phyloP scores from a whole-genome alignment of 2,797 vertebrate genomes.

The Morelia viridis region DNA sequence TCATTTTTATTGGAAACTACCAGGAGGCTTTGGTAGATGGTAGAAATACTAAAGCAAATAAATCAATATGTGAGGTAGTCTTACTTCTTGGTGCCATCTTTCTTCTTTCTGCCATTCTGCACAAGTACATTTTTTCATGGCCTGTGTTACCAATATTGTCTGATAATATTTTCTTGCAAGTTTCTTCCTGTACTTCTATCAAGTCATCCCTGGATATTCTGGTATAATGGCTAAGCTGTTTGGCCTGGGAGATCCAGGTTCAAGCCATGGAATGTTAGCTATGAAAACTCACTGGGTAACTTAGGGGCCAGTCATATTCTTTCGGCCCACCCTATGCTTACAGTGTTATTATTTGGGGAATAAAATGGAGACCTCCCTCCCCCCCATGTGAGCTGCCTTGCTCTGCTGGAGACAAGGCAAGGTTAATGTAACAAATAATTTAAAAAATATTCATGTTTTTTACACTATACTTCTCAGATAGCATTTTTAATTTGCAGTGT shows the following conservation, averaged over 20 bases:
- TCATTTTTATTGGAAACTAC: background rate
- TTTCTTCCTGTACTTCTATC: background rate
- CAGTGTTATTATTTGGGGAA: background rate
- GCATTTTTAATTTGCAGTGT: background rate
- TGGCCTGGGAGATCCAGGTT: background rate
- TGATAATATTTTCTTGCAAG: background rate
- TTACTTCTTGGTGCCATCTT: background rate
- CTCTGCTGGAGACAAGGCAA: background rate
- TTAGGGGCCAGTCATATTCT: background rate
- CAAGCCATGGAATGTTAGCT: background rate
- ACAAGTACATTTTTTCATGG: background rate
- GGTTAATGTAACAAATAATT: background rate
- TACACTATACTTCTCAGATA: background rate
- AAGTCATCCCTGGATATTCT: background rate
- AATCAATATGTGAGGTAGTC: background rate
- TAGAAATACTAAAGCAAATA: background rate
- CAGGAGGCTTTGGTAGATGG: background rate
- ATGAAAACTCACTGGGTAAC: background rate
- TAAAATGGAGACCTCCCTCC: background rate
- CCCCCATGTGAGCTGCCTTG: background rate
- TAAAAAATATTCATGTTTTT: background rate
- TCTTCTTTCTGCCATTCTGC: background rate
- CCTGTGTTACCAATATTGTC: background rate
- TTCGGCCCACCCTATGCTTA: background rate
- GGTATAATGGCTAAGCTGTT: background rate